These are phyloP conservation scores for Aviceda subcristata DNA, from an alignment of 2,113 vertebrate species.

Conservation along the genomic window DNA sequence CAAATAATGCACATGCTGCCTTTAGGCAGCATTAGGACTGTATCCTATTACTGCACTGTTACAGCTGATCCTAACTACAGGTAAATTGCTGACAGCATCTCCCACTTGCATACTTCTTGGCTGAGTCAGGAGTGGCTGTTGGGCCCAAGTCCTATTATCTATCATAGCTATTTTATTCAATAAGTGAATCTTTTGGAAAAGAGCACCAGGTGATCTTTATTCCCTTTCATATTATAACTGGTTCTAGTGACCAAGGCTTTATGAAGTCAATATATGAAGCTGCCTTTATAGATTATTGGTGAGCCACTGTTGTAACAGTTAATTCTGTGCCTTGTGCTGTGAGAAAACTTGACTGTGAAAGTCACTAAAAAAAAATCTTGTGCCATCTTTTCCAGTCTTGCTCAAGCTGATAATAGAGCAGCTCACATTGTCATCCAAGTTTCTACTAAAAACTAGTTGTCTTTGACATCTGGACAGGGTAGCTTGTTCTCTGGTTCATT, in stretches of 20 bases:
- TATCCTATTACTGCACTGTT: not conserved
- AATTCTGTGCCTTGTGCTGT: not conserved
- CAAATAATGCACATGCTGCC: not conserved
- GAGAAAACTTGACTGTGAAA: not conserved
- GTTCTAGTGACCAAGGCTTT: not conserved
- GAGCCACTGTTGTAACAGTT: not conserved
- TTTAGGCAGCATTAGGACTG: not conserved
- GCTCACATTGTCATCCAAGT: not conserved
- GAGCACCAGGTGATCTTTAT: not conserved
- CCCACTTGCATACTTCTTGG: not conserved
- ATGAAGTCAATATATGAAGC: not conserved
- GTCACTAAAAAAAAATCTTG: not conserved
- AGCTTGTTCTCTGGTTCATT: not conserved
- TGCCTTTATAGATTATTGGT: not conserved
- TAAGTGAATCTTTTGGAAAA: not conserved
- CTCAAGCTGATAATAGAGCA: not conserved
- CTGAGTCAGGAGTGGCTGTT: not conserved
- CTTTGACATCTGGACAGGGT: not conserved
- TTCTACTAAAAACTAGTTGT: not conserved
- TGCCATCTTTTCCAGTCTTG: not conserved
- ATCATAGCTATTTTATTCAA: not conserved
- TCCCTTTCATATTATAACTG: not conserved
- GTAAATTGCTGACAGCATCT: not conserved
- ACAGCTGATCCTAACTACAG: not conserved
- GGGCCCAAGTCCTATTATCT: not conserved